Conservation (phyloP, 2,888 invertebrate species). For the Erynnis tages region DNA sequence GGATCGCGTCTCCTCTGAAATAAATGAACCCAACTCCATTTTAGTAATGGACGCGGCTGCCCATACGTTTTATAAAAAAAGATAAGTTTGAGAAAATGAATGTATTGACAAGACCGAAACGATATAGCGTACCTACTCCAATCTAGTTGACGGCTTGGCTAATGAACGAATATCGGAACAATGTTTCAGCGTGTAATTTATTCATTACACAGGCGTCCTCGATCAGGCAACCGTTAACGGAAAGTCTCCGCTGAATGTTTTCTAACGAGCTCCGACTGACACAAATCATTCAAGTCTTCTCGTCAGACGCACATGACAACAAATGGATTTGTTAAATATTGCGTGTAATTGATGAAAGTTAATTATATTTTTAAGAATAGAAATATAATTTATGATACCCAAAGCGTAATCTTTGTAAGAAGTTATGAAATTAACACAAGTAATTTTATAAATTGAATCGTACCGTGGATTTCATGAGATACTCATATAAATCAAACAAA, state of each 20-base stretch:
- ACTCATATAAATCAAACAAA: too few species aligned
- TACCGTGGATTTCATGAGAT: too few species aligned
- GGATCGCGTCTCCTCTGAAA: too few species aligned
- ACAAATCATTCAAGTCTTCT: conserved; percentile 38
- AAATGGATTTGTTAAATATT: conserved; percentile 20
- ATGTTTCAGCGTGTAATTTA: conserved; percentile 81
- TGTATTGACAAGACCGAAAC: conserved; percentile 32
- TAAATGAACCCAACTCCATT: too few species aligned
- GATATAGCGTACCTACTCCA: conserved; percentile 30
- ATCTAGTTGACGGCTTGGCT: conserved; percentile 57
- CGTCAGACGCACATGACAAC: conserved; percentile 23
- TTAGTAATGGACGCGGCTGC: too few species aligned
- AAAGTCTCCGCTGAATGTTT: conserved; percentile 71
- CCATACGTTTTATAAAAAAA: too few species aligned
- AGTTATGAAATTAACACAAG: too few species aligned
- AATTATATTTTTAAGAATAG: too few species aligned
- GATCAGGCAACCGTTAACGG: conserved; percentile 65
- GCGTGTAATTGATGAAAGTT: conserved; percentile 1
- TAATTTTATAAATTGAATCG: too few species aligned
- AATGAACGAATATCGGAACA: conserved; percentile 75
- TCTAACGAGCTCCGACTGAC: conserved; percentile 42
- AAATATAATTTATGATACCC: too few species aligned
- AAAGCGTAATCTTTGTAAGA: too few species aligned
- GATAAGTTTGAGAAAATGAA: conserved; percentile 71
- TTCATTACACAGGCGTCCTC: conserved; percentile 79